Evolutionary conservation across 1,140 invertebrate genomes (phyloP).

Genomic region (Triops longicaudatus): DNA sequence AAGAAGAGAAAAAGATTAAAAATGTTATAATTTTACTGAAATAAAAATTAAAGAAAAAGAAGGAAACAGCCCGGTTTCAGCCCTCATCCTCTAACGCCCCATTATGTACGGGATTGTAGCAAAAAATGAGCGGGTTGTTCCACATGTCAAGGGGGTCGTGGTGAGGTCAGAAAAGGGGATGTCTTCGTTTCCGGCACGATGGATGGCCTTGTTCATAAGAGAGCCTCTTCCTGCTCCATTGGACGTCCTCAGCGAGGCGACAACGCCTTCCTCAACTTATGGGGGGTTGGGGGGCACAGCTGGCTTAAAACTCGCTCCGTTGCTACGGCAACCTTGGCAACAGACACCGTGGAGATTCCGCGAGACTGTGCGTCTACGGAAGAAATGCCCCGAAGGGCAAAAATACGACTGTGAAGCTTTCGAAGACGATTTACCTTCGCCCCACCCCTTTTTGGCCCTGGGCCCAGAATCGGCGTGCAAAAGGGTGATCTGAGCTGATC

Average conservation of each 20-base stretch:
- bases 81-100: not conserved
- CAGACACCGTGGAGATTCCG: not conserved
- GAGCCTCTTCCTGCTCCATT: slow-evolving; percentile 4
- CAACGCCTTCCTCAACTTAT: not conserved
- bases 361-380: not conserved
- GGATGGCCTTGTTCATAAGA: not conserved
- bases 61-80: not conserved
- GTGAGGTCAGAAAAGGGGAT: slow-evolving; percentile 10
- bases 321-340: not conserved
- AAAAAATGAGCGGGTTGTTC: not conserved
- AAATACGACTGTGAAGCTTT: not conserved
- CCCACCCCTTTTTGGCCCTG: not conserved
- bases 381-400: not conserved
- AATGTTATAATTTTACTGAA: not conserved
- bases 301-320: not conserved
- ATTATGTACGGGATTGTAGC: not conserved
- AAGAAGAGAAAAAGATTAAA: not conserved
- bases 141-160: not conserved
- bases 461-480: not conserved
- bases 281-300: no score
- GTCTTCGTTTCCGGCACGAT: not conserved
- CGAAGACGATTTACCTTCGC: not conserved
- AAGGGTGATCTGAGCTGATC: not conserved
- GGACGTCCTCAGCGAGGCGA: not conserved
- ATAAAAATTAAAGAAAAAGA: not conserved